These are phyloP conservation scores for Dicentrarchus labrax DNA, from an alignment of 2,113 vertebrate species.

Conservation along the genomic window DNA sequence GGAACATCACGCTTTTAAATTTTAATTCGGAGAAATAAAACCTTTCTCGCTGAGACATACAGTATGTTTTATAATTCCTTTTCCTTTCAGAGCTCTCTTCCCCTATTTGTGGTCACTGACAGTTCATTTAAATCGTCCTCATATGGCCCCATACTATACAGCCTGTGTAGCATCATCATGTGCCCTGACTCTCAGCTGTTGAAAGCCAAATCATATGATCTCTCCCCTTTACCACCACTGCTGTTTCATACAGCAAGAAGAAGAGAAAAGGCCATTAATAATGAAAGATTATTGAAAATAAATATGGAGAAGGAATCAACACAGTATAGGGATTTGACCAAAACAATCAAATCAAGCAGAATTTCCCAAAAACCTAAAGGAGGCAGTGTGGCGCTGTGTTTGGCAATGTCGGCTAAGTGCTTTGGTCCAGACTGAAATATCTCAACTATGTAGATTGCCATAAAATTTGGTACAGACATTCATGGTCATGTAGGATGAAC, in stretches of 20 bases:
- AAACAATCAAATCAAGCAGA: slow-evolving; percentile 4
- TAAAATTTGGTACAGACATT: not conserved
- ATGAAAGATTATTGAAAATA: slow-evolving; percentile 44
- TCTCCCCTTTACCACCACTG: not conserved
- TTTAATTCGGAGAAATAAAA: not conserved
- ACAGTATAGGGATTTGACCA: slow-evolving; percentile 18
- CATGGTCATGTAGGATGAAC: not conserved
- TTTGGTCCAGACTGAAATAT: not conserved
- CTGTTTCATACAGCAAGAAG: not conserved
- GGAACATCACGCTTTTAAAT: not conserved
- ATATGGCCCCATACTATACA: not conserved
- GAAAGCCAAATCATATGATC: not conserved
- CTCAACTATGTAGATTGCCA: not conserved
- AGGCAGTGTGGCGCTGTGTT: not conserved
- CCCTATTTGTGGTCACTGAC: not conserved
- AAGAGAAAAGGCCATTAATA: slow-evolving; percentile 18
- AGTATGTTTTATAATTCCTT: not conserved
- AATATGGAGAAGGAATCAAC: slow-evolving; percentile 32
- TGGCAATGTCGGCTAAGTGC: no score
- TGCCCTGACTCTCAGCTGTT: not conserved
- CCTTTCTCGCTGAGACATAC: not conserved
- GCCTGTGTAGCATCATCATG: not conserved
- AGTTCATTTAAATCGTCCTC: not conserved
- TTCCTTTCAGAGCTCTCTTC: not conserved
- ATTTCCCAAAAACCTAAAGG: slow-evolving; percentile 9